Evolutionary conservation across 53 echinoderm and acorn worm genomes (phyloP).

Genomic region (Stichopus horrens): DNA sequence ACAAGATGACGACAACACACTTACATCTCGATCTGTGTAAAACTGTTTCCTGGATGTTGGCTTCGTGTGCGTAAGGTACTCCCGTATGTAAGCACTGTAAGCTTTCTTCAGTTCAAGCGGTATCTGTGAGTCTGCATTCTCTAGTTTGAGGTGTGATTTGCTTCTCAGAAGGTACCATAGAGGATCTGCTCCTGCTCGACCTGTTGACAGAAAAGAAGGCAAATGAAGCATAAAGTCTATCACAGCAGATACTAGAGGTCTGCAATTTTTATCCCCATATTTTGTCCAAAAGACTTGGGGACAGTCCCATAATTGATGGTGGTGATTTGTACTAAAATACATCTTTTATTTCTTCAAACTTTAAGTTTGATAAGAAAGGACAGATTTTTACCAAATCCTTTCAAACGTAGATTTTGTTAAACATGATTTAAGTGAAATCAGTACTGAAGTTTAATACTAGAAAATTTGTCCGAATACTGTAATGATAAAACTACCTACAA

Average conservation of each 20-base stretch:
- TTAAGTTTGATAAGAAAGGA: no score
- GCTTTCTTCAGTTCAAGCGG: conserved; percentile 84
- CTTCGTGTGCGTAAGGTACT: conserved; percentile 88
- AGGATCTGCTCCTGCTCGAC: conserved; percentile 80
- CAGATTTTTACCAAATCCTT: no score
- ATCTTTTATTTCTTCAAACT: no score
- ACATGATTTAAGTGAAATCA: no score
- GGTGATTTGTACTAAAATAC: no score
- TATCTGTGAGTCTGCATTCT: conserved; percentile 85
- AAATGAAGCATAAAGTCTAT: not conserved
- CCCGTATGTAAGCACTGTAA: conserved; percentile 87
- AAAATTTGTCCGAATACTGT: no score
- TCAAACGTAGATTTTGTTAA: no score
- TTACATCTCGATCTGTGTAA: conserved; percentile 87
- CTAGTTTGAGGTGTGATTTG: conserved; percentile 71
- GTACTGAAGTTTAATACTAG: no score
- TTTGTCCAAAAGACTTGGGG: no score
- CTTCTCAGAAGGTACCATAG: conserved; percentile 78
- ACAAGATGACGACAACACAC: not conserved
- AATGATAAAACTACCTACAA: no score
- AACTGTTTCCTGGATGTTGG: conserved; percentile 80
- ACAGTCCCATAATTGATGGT: no score
- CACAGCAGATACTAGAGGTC: not conserved
- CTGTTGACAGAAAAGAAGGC: conserved; percentile 46
- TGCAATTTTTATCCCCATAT: no score